Conservation (phyloP, 2,888 invertebrate species). For the Heteropelma amictum region DNA sequence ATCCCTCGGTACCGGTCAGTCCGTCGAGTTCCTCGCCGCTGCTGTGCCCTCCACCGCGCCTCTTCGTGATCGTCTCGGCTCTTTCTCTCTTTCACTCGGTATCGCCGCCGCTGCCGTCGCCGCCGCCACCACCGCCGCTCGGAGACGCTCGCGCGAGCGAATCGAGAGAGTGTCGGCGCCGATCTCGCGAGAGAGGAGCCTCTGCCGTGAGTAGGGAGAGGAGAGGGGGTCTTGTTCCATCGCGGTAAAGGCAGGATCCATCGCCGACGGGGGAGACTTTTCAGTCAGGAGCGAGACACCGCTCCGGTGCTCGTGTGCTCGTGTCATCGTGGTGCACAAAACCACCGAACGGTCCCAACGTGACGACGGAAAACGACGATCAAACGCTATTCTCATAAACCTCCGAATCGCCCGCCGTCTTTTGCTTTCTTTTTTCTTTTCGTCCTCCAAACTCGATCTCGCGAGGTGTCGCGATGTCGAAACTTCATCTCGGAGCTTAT, state of each 20-base stretch:
- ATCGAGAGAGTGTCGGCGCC: constrained; percentile 54
- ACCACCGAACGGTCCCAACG: constrained; percentile 6
- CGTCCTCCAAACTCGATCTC: background rate
- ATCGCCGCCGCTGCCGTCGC: too few species aligned
- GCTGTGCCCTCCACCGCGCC: constrained; percentile 16
- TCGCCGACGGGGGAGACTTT: constrained; percentile 53
- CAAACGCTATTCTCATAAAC: too few species aligned
- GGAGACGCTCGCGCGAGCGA: constrained; percentile 44
- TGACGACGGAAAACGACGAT: background rate
- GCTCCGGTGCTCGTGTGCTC: constrained; percentile 52
- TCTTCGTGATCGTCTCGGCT: constrained; percentile 42
- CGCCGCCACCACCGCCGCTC: constrained; percentile 24
- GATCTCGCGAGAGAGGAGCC: constrained; percentile 16
- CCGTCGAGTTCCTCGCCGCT: constrained; percentile 41
- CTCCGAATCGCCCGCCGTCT: too few species aligned
- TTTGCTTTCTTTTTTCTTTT: background rate
- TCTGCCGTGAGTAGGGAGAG: background rate
- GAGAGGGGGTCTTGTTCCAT: constrained; percentile 31
- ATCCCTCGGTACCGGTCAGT: constrained; percentile 53
- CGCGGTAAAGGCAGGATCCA: constrained; percentile 46
- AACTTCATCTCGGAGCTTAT: constrained; percentile 8
- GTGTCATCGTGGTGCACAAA: constrained; percentile 35
- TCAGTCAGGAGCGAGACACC: constrained; percentile 58
- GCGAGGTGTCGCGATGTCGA: constrained; percentile 47
- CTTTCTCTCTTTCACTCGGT: constrained; percentile 36